phyloP scores from a whole-genome alignment of 2,888 invertebrate genomes.

The Aspidiotus destructor region DNA sequence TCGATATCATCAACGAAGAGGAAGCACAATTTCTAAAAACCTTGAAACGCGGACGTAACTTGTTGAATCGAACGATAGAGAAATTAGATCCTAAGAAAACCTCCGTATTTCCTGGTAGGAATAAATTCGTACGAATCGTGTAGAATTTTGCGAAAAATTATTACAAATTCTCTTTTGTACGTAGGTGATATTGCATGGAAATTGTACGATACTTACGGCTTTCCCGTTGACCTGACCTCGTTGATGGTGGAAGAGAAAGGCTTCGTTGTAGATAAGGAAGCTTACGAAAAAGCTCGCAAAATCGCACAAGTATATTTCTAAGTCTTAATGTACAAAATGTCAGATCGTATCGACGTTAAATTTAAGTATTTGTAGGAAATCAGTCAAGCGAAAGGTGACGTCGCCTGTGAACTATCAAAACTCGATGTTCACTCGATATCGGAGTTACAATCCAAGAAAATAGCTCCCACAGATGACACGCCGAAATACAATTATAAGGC shows the following conservation, averaged over 20 bases:
- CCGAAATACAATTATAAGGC: conserved; percentile 79
- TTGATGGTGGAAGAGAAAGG: conserved; percentile 96
- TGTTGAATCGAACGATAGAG: conserved; percentile 80
- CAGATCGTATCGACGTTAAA: background rate
- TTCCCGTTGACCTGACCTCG: conserved; percentile 93
- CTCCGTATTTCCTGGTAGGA: conserved; percentile 61
- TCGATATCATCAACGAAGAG: conserved; percentile 94
- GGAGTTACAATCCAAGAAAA: conserved; percentile 66
- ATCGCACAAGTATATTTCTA: conserved; percentile 55
- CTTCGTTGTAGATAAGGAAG: conserved; percentile 72
- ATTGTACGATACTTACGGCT: conserved; percentile 97
- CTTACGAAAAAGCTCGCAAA: conserved; percentile 87
- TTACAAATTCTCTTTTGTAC: background rate
- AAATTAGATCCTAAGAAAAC: conserved; percentile 56
- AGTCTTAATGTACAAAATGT: background rate
- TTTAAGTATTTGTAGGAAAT: conserved; percentile 47
- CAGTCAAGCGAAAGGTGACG: conserved; percentile 77
- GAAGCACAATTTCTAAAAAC: conserved; percentile 97
- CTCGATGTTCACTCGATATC: conserved; percentile 92
- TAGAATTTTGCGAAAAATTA: background rate
- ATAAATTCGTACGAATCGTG: background rate
- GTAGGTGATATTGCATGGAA: conserved; percentile 89
- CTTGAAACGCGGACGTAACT: conserved; percentile 73
- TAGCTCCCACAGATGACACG: conserved; percentile 79
- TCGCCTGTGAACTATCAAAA: conserved; percentile 71